Evolutionary conservation across 2,797 vertebrate genomes (phyloP), one percentile per base, ranked within the genome.

Genomic region (Amniataba percoides): DNA sequence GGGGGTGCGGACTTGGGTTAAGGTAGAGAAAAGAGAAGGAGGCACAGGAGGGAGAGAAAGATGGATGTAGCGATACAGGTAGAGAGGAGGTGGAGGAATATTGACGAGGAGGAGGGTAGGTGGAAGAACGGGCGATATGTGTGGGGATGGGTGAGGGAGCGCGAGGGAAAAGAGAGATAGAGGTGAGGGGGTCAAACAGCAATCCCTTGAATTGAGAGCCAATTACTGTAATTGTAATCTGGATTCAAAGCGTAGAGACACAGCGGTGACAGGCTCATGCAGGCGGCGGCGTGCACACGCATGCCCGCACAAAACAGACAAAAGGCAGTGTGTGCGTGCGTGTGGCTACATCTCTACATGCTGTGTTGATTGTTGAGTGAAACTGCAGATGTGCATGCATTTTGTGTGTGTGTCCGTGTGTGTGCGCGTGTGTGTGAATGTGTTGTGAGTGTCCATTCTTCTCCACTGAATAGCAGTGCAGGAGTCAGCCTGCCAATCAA

Each of bases 181-280:
- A 76, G 89, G 93, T 94, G 92, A 92, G 65, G 80, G 84, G 94
- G 94, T 92, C 94, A 94, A 94, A 94, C 84, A 89, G 87, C 87
- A 88, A 89, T 91, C 87, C 80, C 78, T 87, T 64, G 77, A 94
- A 93, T 90, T 92, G 91, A 93, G 92, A 94, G 94, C 88, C 92
- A 93, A 94, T 94, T 93, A 94, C 90, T 87, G 87, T 94, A 93
- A 93, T 92, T 94, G 91, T 93, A 92, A 94, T 95, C 87, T 90
- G 88, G 89, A 95, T 93, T 90, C 91, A 94, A 88, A 87, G 84
- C 82, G 78, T 80, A 75, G 80, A 82, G 77, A 85, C 66, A 52
- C 84, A 68, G 79, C 78, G 73, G 83, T 74, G 71, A 88, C 85
- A 84, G 73, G 27, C 78, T 56, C 65, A 62, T 45, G 2, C 81